Base-by-base conservation (phyloP, 64 coral and sea anemone species). In the Anthopleura sola region DNA sequence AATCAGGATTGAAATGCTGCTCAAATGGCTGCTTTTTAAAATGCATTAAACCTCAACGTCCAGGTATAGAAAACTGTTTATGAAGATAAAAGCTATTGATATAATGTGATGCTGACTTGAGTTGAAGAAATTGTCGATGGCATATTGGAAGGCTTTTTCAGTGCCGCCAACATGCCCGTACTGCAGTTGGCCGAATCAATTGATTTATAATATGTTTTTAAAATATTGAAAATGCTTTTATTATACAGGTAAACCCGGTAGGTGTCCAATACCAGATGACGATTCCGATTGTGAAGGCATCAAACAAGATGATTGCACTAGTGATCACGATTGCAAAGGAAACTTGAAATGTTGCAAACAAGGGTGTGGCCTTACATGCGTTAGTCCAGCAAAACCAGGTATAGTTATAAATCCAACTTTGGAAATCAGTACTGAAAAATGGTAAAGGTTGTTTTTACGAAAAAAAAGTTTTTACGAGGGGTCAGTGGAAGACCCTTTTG, bases 331-430 rank as follows among this genome's bases (percentile, higher is more conserved):
- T 47, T 91, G 89, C 49, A 50, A 80, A 64, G 47, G 5, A 7
- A 55, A 81, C 75, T 68, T 91, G 28, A 91, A 91, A 12, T 91
- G 89, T 81, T 91, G 89, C 46, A 24, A 80, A 21, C 75, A 51
- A 20, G 23, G 51, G 13, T 91, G 89, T 71, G 83, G 84, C 53
- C 83, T 75, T 1, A 77, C 58, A 16, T 91, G 89, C 36, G 89
- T 50, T 39, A 75, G 78, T 10, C 89, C 89, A 36, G 84, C 68
- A 19, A 38, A n/a, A 12, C 56, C 64, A 91, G 84, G 89, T 81
- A 62, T 13, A 33, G 20, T 18, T 66, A 16, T 9, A 24, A 62
- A 6, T 62, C 10, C 6, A 24, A 24, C 24, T 11, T 62, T 26
- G 6, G 5, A 62, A 62, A 62, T 24, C 12, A 13, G 50, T 53